Conservation (phyloP, 2,888 invertebrate genomes). For the Drosophila borealis region DNA sequence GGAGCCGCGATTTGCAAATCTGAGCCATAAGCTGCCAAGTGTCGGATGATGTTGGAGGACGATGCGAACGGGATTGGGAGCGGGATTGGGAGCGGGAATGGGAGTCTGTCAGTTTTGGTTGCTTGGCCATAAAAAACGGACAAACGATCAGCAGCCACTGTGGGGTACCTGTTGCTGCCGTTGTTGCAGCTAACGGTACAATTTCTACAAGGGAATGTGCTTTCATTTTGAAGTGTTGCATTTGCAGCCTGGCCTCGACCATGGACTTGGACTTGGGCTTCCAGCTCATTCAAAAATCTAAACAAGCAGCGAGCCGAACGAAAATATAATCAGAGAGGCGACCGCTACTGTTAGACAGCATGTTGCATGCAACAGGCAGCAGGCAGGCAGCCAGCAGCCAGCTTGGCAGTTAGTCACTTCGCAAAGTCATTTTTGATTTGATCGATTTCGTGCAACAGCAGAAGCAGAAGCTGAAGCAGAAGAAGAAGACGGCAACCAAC, state of each 20-base stretch:
- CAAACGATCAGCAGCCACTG: constrained; percentile 60
- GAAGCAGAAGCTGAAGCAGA: constrained; percentile 21
- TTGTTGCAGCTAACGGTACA: constrained; percentile 68
- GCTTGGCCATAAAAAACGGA: constrained; percentile 63
- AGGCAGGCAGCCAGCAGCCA: constrained; percentile 50
- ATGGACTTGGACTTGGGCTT: constrained; percentile 62
- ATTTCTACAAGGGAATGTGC: constrained; percentile 81
- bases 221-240: constrained; percentile 80
- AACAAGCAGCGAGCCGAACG: constrained; percentile 46
- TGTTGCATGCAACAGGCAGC: constrained; percentile 60
- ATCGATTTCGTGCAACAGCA: constrained; percentile 80
- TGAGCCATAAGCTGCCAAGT: constrained; percentile 78
- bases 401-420: constrained; percentile 78
- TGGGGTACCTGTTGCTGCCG: constrained; percentile 41
- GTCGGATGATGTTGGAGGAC: constrained; percentile 66
- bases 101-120: constrained; percentile 31
- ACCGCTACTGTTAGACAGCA: constrained; percentile 74
- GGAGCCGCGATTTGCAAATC: constrained; percentile 77
- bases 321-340: constrained; percentile 61
- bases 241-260: constrained; percentile 50
- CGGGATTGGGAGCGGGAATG: background rate
- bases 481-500: constrained; percentile 21
- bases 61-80: constrained; percentile 17
- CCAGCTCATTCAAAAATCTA: constrained; percentile 64
- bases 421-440: constrained; percentile 82